phyloP scores from a whole-genome alignment of 2,888 invertebrate species.

The Drosophila mimetica region DNA sequence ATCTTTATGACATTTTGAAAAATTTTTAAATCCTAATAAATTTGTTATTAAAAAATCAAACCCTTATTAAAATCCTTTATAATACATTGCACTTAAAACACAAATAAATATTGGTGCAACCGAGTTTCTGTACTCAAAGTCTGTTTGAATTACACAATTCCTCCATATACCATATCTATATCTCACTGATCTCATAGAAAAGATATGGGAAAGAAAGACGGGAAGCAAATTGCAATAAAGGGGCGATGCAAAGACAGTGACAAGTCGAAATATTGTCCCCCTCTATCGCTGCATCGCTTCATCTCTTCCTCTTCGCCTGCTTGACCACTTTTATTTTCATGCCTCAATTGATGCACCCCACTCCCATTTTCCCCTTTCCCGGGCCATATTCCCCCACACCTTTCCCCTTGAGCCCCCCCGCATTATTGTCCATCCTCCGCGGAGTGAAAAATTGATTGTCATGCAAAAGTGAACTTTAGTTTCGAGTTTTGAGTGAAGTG shows the following conservation, averaged over 20 bases:
- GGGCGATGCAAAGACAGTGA: conserved; percentile 52
- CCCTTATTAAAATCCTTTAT: too few relatives aligned
- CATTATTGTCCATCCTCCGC: conserved; percentile 6
- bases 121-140: neutral
- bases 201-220: neutral
- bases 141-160: neutral
- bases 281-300: conserved; percentile 17
- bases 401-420: neutral
- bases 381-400: conserved; percentile 4
- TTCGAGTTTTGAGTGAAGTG: conserved; percentile 43
- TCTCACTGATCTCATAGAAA: neutral
- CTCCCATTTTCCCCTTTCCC: conserved; percentile 29
- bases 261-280: conserved; percentile 37
- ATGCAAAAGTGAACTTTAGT: conserved; percentile 74
- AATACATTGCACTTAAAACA: neutral
- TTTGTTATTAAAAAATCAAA: too few relatives aligned
- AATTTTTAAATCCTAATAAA: too few relatives aligned
- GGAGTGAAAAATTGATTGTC: conserved; percentile 69
- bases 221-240: conserved; percentile 50
- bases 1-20: too few relatives aligned
- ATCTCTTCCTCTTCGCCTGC: conserved; percentile 24
- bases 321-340: conserved; percentile 79
- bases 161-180: conserved; percentile 1
- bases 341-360: conserved; percentile 73
- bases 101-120: neutral